Evolutionary conservation across 2,888 invertebrate species (phyloP).

Genomic region (Oeneis ivallda): DNA sequence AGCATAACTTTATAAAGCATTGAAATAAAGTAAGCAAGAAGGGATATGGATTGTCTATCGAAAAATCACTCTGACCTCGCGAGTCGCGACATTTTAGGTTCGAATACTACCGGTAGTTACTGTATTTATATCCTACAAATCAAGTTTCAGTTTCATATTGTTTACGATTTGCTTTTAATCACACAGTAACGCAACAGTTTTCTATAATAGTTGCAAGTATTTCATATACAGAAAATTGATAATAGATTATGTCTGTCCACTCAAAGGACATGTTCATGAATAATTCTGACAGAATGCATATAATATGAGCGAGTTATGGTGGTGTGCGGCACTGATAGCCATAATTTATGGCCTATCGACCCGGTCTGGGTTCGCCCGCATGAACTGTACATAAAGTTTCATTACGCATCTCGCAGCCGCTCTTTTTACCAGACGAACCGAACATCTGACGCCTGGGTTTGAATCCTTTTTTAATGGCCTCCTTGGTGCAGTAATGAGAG

Average conservation of each 20-base stretch:
- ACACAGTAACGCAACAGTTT: conserved; percentile 4
- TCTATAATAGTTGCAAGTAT: neutral
- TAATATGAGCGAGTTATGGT: conserved; percentile 29
- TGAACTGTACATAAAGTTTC: conserved; percentile 7
- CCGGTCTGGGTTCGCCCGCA: conserved; percentile 24
- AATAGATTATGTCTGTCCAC: conserved; percentile 19
- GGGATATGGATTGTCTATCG: too few species aligned
- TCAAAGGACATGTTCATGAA: conserved; percentile 27
- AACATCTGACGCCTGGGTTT: too few species aligned
- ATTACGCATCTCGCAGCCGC: too few species aligned
- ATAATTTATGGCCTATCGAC: conserved; percentile 33
- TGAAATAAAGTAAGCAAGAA: too few species aligned
- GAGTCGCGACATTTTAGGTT: too few species aligned
- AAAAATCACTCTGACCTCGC: too few species aligned
- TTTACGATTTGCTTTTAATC: neutral
- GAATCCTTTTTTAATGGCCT: too few species aligned
- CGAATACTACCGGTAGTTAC: too few species aligned
- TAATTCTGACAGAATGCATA: conserved; percentile 32
- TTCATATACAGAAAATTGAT: conserved; percentile 6
- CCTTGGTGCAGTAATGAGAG: too few species aligned
- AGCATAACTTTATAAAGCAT: too few species aligned
- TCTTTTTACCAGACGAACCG: too few species aligned
- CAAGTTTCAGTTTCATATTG: neutral
- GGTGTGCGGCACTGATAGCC: conserved; percentile 26
- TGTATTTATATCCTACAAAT: neutral